Conservation (phyloP, 2,888 invertebrate genomes). For the Antitype chi region DNA sequence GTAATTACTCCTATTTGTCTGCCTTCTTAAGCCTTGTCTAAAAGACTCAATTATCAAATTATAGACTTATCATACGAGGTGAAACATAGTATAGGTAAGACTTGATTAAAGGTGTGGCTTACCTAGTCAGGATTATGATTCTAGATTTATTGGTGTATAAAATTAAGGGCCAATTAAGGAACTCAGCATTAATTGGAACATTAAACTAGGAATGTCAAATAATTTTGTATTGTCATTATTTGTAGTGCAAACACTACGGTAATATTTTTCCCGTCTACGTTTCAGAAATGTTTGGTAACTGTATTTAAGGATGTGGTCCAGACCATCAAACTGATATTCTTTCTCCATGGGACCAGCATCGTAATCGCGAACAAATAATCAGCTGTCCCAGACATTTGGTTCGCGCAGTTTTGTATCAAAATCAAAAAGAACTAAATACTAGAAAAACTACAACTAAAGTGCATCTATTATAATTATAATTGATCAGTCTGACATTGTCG, state of each 20-base stretch:
- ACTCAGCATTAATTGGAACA: slow-evolving; percentile 6
- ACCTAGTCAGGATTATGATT: not conserved
- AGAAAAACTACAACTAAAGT: slow-evolving; percentile 2
- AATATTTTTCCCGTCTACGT: not conserved
- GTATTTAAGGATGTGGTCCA: not conserved
- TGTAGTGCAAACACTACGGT: not conserved
- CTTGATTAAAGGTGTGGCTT: not conserved
- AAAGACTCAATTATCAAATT: not conserved
- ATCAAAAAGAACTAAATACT: not conserved
- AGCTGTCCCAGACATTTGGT: not conserved
- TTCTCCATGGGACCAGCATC: not conserved
- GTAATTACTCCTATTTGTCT: not conserved
- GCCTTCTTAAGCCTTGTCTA: not conserved
- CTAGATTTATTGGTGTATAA: slow-evolving; percentile 22
- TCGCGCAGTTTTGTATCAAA: not conserved
- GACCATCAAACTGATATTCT: not conserved
- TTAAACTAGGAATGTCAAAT: slow-evolving; percentile 19
- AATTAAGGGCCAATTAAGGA: slow-evolving; percentile 21
- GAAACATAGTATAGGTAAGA: not conserved
- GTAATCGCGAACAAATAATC: not conserved
- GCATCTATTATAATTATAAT: slow-evolving; percentile 37
- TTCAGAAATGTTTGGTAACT: not conserved
- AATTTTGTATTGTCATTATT: not conserved
- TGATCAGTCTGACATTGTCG: slow-evolving; percentile 66
- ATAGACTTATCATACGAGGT: not conserved